Evolutionary conservation across 2,888 invertebrate genomes (phyloP), one percentile per base, ranked within the genome.

Genomic region (Salticus scenicus): DNA sequence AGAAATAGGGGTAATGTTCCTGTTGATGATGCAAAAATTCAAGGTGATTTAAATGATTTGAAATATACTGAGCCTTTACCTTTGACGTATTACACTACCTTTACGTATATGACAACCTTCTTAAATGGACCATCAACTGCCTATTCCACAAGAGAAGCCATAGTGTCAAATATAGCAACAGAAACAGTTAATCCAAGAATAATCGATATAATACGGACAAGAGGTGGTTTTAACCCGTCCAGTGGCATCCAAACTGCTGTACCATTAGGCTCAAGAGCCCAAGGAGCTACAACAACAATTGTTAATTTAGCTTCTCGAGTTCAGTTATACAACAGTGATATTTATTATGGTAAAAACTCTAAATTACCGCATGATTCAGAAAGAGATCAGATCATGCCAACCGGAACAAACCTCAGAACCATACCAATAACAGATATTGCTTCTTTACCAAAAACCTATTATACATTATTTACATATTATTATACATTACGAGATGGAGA

Each of bases 51-150:
- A 17, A 66, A 37, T 51, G 14, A 7, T 20, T n/a, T 27, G 1
- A 30, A 30, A 10, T 41, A 41, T 30, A 37, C 69, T 1, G 73
- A 66, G 42, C 72, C 80, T 0, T 37, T 87, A 24, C 89, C 89
- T 1, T 64, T 89, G 20, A 89, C 89, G 30, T 89, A 88, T 69
- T 87, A 87, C 31, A 89, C 89, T 2, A 89, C 88, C 2, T 89
- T 88, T 41, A 89, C 89, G 1, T 89, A 89, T 24, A 85, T 89
- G 79, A 89, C 89, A 24, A 89, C 89, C 0, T 89, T 89, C 42
- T 81, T 89, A 10, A 86, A 88, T 66, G 89, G 89, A 10, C 87
- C 87, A 33, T 88, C 89, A 24, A 89, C 89, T 31, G 83, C 88
- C n/a, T 82, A 88, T 47, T 81, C 88, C 0, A 88, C 87, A 30